These are phyloP conservation scores for Myrmecobius fasciatus DNA, from an alignment of 2,113 vertebrate species.

Conservation along the genomic window DNA sequence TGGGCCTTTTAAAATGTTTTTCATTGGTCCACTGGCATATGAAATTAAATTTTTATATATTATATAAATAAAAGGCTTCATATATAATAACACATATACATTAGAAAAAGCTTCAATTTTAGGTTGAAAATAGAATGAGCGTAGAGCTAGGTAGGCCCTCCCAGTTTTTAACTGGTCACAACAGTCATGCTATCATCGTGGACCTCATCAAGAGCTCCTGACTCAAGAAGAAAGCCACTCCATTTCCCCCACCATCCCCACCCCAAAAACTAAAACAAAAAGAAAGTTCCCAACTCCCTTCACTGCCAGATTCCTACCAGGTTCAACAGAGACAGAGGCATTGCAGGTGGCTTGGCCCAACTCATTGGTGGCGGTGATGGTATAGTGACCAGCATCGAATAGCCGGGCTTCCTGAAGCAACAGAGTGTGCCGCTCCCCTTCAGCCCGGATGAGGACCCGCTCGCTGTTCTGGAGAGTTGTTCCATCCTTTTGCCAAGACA, in stretches of 20 bases:
- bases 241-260: background rate
- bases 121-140: background rate
- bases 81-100: too few relatives aligned
- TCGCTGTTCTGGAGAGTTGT: slow-evolving; percentile 78
- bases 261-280: background rate
- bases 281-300: background rate
- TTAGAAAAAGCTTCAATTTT: background rate
- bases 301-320: slow-evolving; percentile 82
- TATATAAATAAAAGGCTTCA: background rate
- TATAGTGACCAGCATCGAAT: slow-evolving; percentile 91
- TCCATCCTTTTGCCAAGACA: slow-evolving; percentile 92
- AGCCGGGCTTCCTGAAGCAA: slow-evolving; percentile 88
- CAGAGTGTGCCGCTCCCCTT: slow-evolving; percentile 94
- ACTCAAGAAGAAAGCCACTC: background rate
- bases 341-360: slow-evolving; percentile 90
- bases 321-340: slow-evolving; percentile 89
- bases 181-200: background rate
- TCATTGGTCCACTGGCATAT: background rate
- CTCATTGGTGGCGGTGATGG: slow-evolving; percentile 91
- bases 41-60: background rate
- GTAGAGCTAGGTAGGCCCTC: background rate
- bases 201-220: background rate
- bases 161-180: too few relatives aligned
- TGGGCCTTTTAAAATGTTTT: background rate
- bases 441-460: slow-evolving; percentile 89